Percentiles rank a stretch among this genome's conserved stretches.
Evolutionary conservation across 2,797 vertebrate genomes (phyloP).

Genomic region (Lacerta bilineata): DNA sequence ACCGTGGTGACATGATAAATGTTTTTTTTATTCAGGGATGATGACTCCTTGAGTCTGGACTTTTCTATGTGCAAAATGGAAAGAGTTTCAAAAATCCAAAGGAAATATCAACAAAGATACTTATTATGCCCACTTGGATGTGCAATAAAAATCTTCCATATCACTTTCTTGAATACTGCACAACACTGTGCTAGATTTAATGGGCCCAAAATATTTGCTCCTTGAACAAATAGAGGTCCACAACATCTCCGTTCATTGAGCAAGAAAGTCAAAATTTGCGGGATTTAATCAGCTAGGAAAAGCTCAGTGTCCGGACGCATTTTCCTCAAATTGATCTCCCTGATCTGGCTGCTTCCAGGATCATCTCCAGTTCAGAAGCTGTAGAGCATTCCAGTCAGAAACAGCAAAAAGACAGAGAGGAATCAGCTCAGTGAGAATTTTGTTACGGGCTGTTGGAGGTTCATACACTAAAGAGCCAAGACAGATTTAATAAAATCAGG

Average conservation of each 20-base stretch:
- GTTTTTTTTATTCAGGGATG: too few species aligned
- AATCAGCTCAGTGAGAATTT: not conserved
- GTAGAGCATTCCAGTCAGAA: not conserved
- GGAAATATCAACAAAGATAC: not conserved
- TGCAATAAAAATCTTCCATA: not conserved
- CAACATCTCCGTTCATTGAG: not conserved
- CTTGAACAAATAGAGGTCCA: not conserved
- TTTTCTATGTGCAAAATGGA: too few species aligned
- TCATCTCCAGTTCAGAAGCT: not conserved
- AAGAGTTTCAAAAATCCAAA: not conserved
- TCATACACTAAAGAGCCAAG: not conserved
- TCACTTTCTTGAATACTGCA: conserved; percentile 1
- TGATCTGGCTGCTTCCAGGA: conserved; percentile 1
- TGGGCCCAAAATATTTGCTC: not conserved
- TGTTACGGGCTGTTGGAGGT: not conserved
- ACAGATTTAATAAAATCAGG: conserved; percentile 13
- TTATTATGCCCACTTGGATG: not conserved
- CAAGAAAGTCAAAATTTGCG: not conserved
- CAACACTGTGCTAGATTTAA: not conserved
- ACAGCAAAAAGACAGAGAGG: not conserved
- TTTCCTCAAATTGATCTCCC: not conserved
- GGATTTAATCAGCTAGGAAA: not conserved
- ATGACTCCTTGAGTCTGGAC: too few species aligned
- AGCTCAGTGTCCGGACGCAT: not conserved
- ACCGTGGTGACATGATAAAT: too few species aligned